phyloP scores from a whole-genome alignment of 2,113 vertebrate genomes.

The Lucifuga dentata region DNA sequence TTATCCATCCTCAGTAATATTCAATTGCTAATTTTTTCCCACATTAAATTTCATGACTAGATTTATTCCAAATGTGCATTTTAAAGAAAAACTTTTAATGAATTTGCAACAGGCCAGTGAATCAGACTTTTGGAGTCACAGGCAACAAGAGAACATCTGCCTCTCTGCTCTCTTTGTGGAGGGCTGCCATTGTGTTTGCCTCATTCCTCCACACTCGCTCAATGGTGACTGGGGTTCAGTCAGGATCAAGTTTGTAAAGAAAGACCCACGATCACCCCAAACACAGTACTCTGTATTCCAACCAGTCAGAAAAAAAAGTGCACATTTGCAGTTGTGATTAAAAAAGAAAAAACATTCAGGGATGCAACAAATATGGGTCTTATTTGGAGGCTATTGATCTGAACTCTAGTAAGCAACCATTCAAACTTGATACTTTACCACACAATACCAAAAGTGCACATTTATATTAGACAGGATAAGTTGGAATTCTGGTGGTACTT shows the following conservation, averaged over 20 bases:
- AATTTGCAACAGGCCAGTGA: background rate
- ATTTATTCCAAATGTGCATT: background rate
- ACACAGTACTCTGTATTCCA: constrained; percentile 51
- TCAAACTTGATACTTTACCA: no score
- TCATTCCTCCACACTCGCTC: constrained; percentile 63
- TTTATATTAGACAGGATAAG: no score
- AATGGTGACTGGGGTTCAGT: constrained; percentile 44
- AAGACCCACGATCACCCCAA: constrained; percentile 31
- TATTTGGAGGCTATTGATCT: no score
- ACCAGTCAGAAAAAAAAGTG: constrained; percentile 22
- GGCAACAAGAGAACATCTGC: constrained; percentile 60
- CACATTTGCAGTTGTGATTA: constrained; percentile 25
- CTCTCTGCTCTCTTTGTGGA: constrained; percentile 48
- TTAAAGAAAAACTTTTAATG: background rate
- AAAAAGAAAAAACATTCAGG: background rate
- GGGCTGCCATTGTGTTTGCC: constrained; percentile 51
- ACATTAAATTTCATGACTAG: constrained; percentile 1
- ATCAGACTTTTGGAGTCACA: constrained; percentile 1
- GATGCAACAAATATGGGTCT: background rate
- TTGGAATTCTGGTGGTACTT: no score
- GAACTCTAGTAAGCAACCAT: no score
- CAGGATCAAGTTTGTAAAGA: constrained; percentile 71
- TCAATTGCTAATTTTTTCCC: background rate
- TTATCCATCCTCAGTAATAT: constrained; percentile 6
- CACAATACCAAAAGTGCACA: no score